A percentile compares a stretch with the other conserved stretches of the same genome.
These are phyloP conservation scores for Atractosteus spatula DNA, from an alignment of 2,113 vertebrate genomes.

Conservation along the genomic window DNA sequence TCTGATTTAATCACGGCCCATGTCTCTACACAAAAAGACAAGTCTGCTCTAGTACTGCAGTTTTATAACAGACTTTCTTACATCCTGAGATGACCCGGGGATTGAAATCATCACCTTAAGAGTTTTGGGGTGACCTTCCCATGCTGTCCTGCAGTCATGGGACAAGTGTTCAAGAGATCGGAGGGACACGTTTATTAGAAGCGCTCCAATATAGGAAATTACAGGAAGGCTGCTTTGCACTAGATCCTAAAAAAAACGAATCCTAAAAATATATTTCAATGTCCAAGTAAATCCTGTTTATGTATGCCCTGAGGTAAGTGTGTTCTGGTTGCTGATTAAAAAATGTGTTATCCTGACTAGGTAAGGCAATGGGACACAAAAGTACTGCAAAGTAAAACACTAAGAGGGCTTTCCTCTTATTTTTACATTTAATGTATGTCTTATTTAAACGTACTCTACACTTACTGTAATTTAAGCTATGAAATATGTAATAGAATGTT, in stretches of 20 bases:
- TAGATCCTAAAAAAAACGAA: slow-evolving; percentile 5
- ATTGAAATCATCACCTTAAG: slow-evolving; percentile 10
- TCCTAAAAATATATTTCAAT: slow-evolving; percentile 26
- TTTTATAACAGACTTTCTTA: too few relatives aligned
- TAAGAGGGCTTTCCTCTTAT: background rate
- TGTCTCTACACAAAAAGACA: too few relatives aligned
- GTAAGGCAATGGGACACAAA: background rate
- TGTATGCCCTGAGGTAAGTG: slow-evolving; percentile 64
- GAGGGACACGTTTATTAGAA: slow-evolving; percentile 18
- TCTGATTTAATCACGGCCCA: too few relatives aligned
- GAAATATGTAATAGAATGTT: background rate
- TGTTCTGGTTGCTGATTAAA: slow-evolving; percentile 47
- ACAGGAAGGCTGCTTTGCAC: slow-evolving; percentile 4
- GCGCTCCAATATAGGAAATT: background rate
- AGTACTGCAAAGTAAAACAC: background rate
- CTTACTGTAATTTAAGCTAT: background rate
- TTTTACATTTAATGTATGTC: slow-evolving; percentile 2
- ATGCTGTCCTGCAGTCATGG: slow-evolving; percentile 63
- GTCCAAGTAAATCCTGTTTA: slow-evolving; percentile 47
- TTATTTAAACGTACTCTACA: background rate
- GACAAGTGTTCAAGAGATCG: slow-evolving; percentile 37
- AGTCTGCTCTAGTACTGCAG: too few relatives aligned
- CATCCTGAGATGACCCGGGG: background rate
- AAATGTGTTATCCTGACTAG: slow-evolving; percentile 42
- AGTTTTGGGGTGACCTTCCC: slow-evolving; percentile 2